Percentiles rank a stretch among this genome's conserved stretches.
Conservation (phyloP, 2,113 vertebrate genomes). For the Clarias magur region DNA sequence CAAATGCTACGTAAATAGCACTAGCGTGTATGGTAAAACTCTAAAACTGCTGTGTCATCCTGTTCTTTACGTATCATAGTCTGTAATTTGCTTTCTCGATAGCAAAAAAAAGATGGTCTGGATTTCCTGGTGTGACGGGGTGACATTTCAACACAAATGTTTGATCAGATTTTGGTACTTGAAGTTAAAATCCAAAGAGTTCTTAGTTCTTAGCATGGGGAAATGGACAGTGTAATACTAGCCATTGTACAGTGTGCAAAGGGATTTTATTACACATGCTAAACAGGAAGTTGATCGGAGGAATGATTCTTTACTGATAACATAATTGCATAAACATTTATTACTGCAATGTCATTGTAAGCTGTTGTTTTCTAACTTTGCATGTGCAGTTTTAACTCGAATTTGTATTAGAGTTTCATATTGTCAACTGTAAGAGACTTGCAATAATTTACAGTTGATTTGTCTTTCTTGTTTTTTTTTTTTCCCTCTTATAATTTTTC, state of each 20-base stretch:
- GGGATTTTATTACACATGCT: neutral
- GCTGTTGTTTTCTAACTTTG: neutral
- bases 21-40: slow-evolving; percentile 2
- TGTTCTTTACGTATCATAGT: neutral
- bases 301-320: neutral
- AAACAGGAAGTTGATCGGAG: neutral
- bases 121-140: too few species aligned
- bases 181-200: slow-evolving; percentile 2
- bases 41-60: slow-evolving; percentile 9
- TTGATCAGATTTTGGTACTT: neutral
- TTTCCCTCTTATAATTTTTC: too few species aligned
- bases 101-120: neutral
- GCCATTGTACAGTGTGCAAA: neutral
- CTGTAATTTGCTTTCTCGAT: neutral
- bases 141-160: neutral
- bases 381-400: neutral
- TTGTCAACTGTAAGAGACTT: neutral
- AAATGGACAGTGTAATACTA: neutral
- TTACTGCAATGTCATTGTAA: neutral
- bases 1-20: neutral
- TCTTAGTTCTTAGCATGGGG: too few species aligned
- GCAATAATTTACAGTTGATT: neutral
- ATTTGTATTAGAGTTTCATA: neutral
- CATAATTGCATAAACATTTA: neutral
- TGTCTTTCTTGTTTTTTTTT: neutral